These are phyloP conservation scores for Phylloscopus collybita DNA, from an alignment of 2,797 vertebrate genomes.

Conservation along the genomic window DNA sequence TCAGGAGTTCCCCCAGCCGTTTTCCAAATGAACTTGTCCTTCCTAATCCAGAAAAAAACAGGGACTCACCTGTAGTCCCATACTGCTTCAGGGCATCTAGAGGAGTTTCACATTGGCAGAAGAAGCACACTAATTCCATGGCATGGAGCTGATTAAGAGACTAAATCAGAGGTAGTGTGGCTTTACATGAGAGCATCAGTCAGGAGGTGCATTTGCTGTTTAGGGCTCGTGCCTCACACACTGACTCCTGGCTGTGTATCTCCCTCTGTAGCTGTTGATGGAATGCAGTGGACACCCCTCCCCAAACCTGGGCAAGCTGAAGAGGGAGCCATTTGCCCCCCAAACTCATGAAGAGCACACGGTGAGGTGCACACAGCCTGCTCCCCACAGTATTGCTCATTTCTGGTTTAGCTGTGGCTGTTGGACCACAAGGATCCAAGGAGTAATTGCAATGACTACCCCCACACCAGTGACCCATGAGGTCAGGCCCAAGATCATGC, in stretches of 20 bases:
- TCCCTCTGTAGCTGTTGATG: rapidly evolving
- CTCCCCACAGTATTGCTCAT: not conserved
- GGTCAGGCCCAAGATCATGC: rapidly evolving
- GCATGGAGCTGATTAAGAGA: not conserved
- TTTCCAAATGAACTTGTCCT: not conserved
- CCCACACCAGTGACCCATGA: rapidly evolving
- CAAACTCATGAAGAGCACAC: rapidly evolving
- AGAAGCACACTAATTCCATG: not conserved
- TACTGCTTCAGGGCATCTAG: not conserved
- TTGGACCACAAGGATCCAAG: not conserved
- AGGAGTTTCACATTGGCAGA: not conserved
- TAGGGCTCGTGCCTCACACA: not conserved
- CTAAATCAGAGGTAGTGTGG: not conserved
- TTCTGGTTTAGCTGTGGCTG: not conserved
- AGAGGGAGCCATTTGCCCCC: rapidly evolving
- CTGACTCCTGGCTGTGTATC: not conserved
- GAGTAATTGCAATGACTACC: not conserved
- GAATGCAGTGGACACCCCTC: not conserved
- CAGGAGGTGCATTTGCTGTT: not conserved
- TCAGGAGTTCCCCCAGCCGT: not conserved
- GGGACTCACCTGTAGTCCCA: not conserved
- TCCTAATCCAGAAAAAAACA: not conserved
- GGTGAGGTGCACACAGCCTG: not conserved
- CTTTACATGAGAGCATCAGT: not conserved
- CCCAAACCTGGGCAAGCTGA: not conserved